A percentile compares a stretch with the other conserved stretches of the same genome.
Conservation (phyloP, 2,888 invertebrate species). For the Malacosoma neustria region DNA sequence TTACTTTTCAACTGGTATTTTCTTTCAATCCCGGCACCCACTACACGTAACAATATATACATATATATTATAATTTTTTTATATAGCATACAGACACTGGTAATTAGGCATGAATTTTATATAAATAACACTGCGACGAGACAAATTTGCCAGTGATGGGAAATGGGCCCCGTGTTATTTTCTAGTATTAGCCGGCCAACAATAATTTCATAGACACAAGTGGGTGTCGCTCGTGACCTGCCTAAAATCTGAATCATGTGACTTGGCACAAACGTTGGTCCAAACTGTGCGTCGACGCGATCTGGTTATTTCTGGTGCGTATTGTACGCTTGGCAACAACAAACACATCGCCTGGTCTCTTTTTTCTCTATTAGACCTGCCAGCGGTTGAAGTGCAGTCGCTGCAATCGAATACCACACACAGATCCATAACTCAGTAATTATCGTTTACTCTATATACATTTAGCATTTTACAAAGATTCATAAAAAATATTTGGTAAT, state of each 20-base stretch:
- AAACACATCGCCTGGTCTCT: slow-evolving; percentile 25
- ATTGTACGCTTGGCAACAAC: slow-evolving; percentile 49
- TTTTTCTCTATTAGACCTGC: slow-evolving; percentile 23
- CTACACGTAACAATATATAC: too few species aligned
- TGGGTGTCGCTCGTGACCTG: slow-evolving; percentile 61
- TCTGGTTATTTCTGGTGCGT: slow-evolving; percentile 51
- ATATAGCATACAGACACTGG: too few species aligned
- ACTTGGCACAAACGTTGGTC: slow-evolving; percentile 56
- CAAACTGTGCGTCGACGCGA: slow-evolving; percentile 44
- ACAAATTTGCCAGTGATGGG: not conserved
- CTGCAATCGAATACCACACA: not conserved
- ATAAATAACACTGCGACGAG: slow-evolving; percentile 1
- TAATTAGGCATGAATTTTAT: too few species aligned
- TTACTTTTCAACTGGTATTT: too few species aligned
- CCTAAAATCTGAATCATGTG: slow-evolving; percentile 64
- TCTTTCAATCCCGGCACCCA: too few species aligned
- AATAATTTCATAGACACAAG: slow-evolving; percentile 16
- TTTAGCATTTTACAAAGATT: too few species aligned
- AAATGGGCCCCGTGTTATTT: slow-evolving; percentile 1
- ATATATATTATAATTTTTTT: too few species aligned
- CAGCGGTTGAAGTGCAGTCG: slow-evolving; percentile 7
- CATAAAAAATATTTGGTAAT: too few species aligned
- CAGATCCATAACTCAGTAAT: too few species aligned
- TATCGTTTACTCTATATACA: too few species aligned
- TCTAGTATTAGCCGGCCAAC: slow-evolving; percentile 5